Percentiles rank a stretch among this genome's conserved stretches.
Evolutionary conservation across 2,888 invertebrate genomes (phyloP).

Genomic region (Molanna angustata): DNA sequence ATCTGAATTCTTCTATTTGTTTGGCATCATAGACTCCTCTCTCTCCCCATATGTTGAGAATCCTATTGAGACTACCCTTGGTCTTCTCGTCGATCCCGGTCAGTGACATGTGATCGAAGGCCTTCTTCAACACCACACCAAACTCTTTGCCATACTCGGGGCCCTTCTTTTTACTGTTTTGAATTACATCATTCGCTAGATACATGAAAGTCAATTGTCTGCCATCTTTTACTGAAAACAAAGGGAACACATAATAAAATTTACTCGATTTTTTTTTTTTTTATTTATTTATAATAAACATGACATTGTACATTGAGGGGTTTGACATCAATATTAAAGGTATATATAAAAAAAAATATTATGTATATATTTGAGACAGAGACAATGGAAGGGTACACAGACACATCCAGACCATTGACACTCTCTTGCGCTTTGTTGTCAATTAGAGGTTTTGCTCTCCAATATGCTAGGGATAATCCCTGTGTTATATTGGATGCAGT

Average conservation of each 20-base stretch:
- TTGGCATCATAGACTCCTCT: conserved; percentile 82
- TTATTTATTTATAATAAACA: no score
- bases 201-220: conserved; percentile 95
- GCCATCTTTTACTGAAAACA: conserved; percentile 69
- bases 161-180: conserved; percentile 97
- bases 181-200: conserved; percentile 98
- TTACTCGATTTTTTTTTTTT: neutral
- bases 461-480: no score
- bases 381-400: no score
- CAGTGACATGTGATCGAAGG: conserved; percentile 79
- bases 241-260: neutral
- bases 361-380: no score
- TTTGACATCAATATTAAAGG: no score
- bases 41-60: conserved; percentile 90
- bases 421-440: no score
- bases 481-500: no score
- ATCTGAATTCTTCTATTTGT: conserved; percentile 76
- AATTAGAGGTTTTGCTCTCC: no score
- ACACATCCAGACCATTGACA: no score
- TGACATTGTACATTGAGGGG: no score
- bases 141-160: conserved; percentile 93
- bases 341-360: no score
- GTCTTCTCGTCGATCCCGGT: conserved; percentile 77
- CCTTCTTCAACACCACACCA: conserved; percentile 72
- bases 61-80: conserved; percentile 72